Evolutionary conservation across 1,140 invertebrate species (phyloP), one percentile per base, ranked within the genome.

Genomic region (Dysdera silvatica): DNA sequence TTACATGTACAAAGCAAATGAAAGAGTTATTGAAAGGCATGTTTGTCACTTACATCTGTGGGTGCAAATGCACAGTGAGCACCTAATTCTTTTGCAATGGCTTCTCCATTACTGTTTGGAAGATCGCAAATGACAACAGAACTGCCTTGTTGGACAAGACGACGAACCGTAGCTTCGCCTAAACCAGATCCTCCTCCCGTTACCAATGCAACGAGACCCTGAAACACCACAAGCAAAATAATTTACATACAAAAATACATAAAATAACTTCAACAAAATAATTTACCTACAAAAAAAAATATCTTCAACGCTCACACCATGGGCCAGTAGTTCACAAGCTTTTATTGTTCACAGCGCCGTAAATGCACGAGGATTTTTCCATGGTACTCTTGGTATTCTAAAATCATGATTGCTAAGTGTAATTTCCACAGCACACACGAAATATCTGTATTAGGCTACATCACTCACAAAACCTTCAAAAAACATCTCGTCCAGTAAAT

Each of bases 161-260:
- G 79, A 74, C 93, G 84, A 4, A 85, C 90, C 18, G 91, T 91
- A n/a, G 88, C 93, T 67, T 82, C 80, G 0, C 95, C 95, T 18
- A 98, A 75, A 48, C 68, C 68, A 18, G 92, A 95, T 0, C 88
- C 89, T 57, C 90, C 92, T 29, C 95, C 95, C 54, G 94, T 95
- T 10, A 98, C 89, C 40, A 98, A 76, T 47, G 85, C 83, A 43
- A 95, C 71, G 10, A 68, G 31, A 37, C 67, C 67, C 59, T 72
- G 18, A 40, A 24, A 24, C 10, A 14, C 24, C 14, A 26, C n/a
- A n/a, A n/a, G n/a, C n/a, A 26, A 54, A 52, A 45, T 45, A 45
- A 20, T 45, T 16, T 1, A 45, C 43, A 45, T 18, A 4, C 43
- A 45, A 3, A 20, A n/a, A 45, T 1, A 3, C 43, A 45, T 8